phyloP scores from a whole-genome alignment of 2,888 invertebrate species.

The Bellardia bayeri region DNA sequence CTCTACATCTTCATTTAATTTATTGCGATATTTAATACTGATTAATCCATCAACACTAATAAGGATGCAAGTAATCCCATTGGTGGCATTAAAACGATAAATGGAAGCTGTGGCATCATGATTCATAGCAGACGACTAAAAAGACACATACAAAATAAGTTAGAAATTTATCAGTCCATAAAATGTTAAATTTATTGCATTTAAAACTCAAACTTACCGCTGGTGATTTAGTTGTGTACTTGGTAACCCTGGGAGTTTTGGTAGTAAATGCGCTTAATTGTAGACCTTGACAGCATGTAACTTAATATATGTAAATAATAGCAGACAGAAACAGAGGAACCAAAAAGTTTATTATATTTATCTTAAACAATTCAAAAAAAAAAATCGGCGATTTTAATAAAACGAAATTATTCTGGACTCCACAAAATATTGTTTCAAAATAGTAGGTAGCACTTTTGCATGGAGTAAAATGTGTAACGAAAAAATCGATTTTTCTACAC shows the following conservation, averaged over 20 bases:
- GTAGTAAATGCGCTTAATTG: constrained; percentile 87
- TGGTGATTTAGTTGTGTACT: constrained; percentile 86
- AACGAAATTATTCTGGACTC: not conserved
- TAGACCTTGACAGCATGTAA: constrained; percentile 81
- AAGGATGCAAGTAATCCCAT: constrained; percentile 91
- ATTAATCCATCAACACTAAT: constrained; percentile 89
- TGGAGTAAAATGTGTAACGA: constrained; percentile 19
- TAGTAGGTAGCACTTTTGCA: not conserved
- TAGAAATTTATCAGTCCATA: not conserved
- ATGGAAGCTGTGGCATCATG: constrained; percentile 85
- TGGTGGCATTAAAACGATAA: constrained; percentile 89
- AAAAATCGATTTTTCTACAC: constrained; percentile 67
- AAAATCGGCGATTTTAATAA: not conserved
- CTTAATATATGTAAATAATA: constrained; percentile 73
- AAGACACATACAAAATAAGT: not conserved
- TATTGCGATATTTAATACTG: constrained; percentile 89
- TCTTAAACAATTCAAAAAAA: not conserved
- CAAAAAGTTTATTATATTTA: not conserved
- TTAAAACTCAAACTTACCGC: constrained; percentile 78
- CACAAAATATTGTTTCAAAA: not conserved
- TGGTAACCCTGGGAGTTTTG: constrained; percentile 87
- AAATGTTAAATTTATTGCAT: not conserved
- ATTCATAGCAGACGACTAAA: constrained; percentile 81
- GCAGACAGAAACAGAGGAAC: not conserved
- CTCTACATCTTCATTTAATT: constrained; percentile 87